Percentiles rank a stretch among this genome's conserved stretches.
Conservation (phyloP, 2,888 invertebrate genomes). For the Melinaea menophilus region DNA sequence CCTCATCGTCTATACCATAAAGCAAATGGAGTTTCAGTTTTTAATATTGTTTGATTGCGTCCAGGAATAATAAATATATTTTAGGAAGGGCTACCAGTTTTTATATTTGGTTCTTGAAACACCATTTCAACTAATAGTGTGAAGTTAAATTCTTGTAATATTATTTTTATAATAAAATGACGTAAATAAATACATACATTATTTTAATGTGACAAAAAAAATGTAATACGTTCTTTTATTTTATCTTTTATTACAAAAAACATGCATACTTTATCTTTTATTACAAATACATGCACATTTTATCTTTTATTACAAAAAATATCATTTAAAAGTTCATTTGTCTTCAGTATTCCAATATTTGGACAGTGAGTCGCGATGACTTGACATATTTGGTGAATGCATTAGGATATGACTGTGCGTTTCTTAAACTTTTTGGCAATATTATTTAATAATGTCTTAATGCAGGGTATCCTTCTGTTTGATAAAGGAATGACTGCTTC, state of each 20-base stretch:
- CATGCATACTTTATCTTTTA: not conserved
- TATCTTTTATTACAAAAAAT: not conserved
- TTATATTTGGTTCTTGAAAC: constrained; percentile 4
- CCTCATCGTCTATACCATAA: constrained; percentile 14
- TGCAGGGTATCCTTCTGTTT: no score
- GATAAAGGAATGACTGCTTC: no score
- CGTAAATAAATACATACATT: no score
- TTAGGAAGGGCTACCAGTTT: constrained; percentile 18
- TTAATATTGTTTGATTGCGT: constrained; percentile 69
- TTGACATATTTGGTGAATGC: constrained; percentile 3
- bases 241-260: no score
- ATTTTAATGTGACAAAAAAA: no score
- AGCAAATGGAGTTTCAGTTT: constrained; percentile 57
- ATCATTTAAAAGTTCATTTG: not conserved
- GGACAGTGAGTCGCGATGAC: constrained; percentile 15
- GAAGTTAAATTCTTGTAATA: no score
- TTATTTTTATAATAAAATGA: no score
- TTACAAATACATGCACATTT: not conserved
- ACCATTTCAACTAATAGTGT: not conserved
- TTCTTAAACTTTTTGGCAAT: constrained; percentile 21
- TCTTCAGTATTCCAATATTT: not conserved
- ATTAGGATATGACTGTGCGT: constrained; percentile 30
- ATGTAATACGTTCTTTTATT: no score
- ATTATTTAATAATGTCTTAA: constrained; percentile 1
- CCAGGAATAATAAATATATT: constrained; percentile 23